A percentile compares a stretch with the other conserved stretches of the same genome.
Conservation (phyloP, 2,888 invertebrate species). For the Drosophila pegasa region DNA sequence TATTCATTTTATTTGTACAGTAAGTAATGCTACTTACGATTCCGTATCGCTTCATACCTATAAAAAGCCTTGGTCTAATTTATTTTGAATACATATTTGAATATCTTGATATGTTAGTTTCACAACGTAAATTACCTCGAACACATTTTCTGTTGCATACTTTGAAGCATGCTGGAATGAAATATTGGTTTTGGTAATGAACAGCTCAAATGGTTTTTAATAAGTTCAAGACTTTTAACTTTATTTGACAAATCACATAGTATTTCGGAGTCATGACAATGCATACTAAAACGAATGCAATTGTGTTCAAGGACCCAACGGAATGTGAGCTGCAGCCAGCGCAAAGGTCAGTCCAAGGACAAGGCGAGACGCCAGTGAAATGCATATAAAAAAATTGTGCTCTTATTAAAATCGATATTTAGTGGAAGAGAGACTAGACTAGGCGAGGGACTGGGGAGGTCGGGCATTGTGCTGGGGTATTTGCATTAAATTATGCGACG, state of each 20-base stretch:
- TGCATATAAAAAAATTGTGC: constrained; percentile 58
- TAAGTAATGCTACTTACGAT: not conserved
- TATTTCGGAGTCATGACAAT: not conserved
- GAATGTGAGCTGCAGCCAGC: constrained; percentile 21
- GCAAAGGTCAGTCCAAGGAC: constrained; percentile 73
- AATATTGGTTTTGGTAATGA: not conserved
- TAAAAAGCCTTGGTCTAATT: no score
- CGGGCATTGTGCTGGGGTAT: constrained; percentile 45
- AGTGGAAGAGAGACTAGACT: constrained; percentile 45
- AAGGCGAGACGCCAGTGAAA: constrained; percentile 53
- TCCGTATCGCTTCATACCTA: no score
- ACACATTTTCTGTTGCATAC: constrained; percentile 4
- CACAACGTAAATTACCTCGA: no score
- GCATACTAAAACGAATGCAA: constrained; percentile 8
- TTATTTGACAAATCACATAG: not conserved
- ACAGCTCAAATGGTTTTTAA: not conserved
- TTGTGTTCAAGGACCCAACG: constrained; percentile 34
- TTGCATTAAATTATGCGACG: constrained; percentile 80
- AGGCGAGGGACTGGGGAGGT: not conserved
- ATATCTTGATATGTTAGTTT: not conserved
- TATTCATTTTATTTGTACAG: not conserved
- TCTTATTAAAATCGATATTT: constrained; percentile 75
- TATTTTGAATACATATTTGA: not conserved
- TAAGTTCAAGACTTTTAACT: constrained; percentile 1
- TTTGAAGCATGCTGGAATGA: not conserved